Conservation (phyloP, 2,797 vertebrate genomes). For the Pelodytes ibericus region DNA sequence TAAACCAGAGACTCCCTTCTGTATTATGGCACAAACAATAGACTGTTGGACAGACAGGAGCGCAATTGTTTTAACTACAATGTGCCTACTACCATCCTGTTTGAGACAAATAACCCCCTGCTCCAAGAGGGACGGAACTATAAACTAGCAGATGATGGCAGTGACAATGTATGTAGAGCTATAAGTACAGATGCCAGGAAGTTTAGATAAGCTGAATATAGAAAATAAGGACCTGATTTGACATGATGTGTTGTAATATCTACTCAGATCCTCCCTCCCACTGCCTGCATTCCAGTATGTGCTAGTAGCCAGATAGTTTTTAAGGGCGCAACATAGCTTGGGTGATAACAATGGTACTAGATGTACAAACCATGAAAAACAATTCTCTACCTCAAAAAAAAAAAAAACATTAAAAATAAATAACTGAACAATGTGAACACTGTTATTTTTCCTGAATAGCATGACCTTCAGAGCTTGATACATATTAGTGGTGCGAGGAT, state of each 20-base stretch:
- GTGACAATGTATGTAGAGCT: not conserved
- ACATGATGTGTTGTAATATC: not conserved
- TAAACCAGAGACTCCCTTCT: not conserved
- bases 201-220: not conserved
- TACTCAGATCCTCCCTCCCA: not conserved
- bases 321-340: not conserved
- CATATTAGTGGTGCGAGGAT: not conserved
- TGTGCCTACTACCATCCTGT: not conserved
- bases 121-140: not conserved
- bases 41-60: not conserved
- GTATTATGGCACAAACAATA: not conserved
- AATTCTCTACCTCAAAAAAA: not conserved
- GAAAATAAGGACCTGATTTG: not conserved
- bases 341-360: not conserved
- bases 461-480: not conserved
- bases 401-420: not conserved
- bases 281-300: not conserved
- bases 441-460: not conserved
- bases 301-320: not conserved
- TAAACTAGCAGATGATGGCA: too few species aligned
- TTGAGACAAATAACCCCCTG: slow-evolving; percentile 5
- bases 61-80: slow-evolving; percentile 23
- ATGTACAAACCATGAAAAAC: not conserved
- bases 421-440: not conserved
- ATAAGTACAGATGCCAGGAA: not conserved